Evolutionary conservation across 2,797 vertebrate species (phyloP).

Genomic region (Mionectes olivaceus): DNA sequence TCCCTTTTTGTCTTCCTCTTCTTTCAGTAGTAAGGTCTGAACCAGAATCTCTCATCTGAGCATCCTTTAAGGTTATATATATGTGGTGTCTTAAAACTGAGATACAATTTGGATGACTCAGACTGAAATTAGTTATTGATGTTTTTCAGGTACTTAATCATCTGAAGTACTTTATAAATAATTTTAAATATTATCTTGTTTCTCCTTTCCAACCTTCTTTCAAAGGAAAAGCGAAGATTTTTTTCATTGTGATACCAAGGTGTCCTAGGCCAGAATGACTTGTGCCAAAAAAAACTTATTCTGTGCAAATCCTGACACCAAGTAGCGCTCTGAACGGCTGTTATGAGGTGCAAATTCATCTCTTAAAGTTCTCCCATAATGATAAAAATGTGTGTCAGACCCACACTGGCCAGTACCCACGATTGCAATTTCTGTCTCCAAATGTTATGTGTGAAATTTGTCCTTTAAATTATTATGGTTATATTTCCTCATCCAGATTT

Average conservation of each 20-base stretch:
- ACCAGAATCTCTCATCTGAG: not conserved
- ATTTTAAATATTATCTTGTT: not conserved
- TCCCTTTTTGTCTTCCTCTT: not conserved
- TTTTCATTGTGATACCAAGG: not conserved
- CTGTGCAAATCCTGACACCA: not conserved
- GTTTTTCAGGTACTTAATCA: not conserved
- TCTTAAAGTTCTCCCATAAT: not conserved
- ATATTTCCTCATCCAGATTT: not conserved
- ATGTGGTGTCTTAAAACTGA: not conserved
- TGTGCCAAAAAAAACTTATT: not conserved
- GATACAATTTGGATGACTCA: not conserved
- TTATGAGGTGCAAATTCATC: not conserved
- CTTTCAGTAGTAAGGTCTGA: not conserved
- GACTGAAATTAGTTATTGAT: constrained; percentile 11
- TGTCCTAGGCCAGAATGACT: not conserved
- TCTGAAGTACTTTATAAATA: not conserved
- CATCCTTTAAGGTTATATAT: not conserved
- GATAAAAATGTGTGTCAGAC: not conserved
- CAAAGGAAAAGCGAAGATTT: not conserved
- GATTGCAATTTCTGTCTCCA: not conserved
- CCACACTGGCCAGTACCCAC: not conserved
- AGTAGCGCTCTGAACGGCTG: not conserved
- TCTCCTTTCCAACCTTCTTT: not conserved
- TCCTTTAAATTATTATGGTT: not conserved
- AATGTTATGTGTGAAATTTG: not conserved